Evolutionary conservation across 64 coral and sea anemone genomes (phyloP), one percentile per base, ranked within the genome.

Genomic region (Pocillopora verrucosa): DNA sequence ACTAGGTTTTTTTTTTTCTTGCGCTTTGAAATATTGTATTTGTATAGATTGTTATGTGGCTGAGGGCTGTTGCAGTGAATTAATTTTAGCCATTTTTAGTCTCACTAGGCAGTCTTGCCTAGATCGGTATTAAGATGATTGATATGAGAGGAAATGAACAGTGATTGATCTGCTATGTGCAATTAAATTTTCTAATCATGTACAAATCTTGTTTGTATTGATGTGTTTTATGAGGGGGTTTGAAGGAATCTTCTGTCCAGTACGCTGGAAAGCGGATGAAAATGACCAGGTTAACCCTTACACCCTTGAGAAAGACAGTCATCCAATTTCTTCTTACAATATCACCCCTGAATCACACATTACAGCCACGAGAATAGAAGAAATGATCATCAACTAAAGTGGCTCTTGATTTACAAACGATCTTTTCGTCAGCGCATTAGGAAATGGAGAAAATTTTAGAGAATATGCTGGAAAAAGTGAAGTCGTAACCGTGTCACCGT

Each of bases 141-240:
- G 37, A 57, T 57, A 25, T 72, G 67, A 20, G 6, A 20, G n/a
- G 67, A 24, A 70, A 25, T 70, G 67, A 70, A 30, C 67, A 26
- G 67, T 70, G 67, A 70, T 70, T 70, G 22, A 85, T 26, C 36
- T 72, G 65, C 82, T 85, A 85, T 58, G 37, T 72, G 82, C 82
- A 72, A 85, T 85, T 56, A 85, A 73, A 85, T 85, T 85, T 73
- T 85, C 36, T 84, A 72, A 70, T 72, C 82, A 83, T 69, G 63
- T 85, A 24, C 20, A 30, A 70, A 85, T 25, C 13, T 38, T 19
- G 35, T 65, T 34, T 56, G 37, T 38, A 24, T 63, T 70, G 22
- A n/a, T 20, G 25, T 70, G 67, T 5, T 70, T 69, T 70, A 24
- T 11, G 11, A 24, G 67, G 67, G 1, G 67, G 20, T 24, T 24